Evolutionary conservation across 2,888 invertebrate genomes (phyloP).

Genomic region (Dendrolimus pini): DNA sequence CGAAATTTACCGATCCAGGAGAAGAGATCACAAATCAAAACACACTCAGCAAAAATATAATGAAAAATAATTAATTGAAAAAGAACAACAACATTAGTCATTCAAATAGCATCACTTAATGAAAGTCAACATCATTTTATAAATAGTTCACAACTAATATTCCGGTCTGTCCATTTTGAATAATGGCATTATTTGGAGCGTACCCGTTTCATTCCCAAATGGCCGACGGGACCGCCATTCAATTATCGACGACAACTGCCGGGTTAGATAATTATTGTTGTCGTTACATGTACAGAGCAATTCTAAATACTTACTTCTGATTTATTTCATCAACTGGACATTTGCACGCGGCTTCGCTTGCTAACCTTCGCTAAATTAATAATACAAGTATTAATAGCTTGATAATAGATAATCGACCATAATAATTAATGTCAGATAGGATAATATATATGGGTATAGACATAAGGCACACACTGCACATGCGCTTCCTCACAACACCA

Average conservation of each 20-base stretch:
- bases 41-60: no score
- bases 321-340: background rate
- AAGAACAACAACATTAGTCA: background rate
- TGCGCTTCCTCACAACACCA: no score
- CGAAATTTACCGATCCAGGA: no score
- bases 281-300: background rate
- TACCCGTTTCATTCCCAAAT: constrained; percentile 3
- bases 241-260: constrained; percentile 4
- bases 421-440: no score
- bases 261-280: background rate
- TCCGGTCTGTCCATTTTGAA: background rate
- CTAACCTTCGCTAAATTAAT: no score
- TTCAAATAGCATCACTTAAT: background rate
- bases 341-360: no score
- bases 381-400: no score
- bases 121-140: background rate
- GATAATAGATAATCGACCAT: no score
- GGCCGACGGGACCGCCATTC: constrained; percentile 4
- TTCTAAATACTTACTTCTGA: background rate
- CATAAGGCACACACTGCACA: no score
- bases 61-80: background rate
- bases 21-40: no score
- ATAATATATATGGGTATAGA: no score
- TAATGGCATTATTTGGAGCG: background rate
- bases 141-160: background rate